Conservation (phyloP, 2,888 invertebrate genomes). For the Trisateles emortualis region DNA sequence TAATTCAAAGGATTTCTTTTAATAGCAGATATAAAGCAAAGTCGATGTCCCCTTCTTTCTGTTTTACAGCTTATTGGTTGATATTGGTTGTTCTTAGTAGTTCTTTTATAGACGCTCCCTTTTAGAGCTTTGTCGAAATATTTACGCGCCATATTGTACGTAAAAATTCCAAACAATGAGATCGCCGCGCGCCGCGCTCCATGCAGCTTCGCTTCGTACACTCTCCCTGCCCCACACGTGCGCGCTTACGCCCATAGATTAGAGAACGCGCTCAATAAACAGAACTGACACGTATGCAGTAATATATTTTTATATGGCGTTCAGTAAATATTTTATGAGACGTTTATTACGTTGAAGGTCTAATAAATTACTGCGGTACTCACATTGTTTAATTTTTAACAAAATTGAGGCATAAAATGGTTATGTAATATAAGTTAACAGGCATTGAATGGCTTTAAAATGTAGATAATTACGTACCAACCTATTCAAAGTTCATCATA, state of each 20-base stretch:
- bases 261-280: conserved; percentile 64
- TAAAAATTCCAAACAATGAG: conserved; percentile 83
- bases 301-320: conserved; percentile 19
- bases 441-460: neutral
- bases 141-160: conserved; percentile 83
- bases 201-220: conserved; percentile 19
- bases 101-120: conserved; percentile 75
- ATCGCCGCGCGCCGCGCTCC: conserved; percentile 57
- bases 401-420: conserved; percentile 9
- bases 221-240: conserved; percentile 75
- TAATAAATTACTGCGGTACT: conserved; percentile 17
- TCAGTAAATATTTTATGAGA: conserved; percentile 24
- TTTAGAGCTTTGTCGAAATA: conserved; percentile 83
- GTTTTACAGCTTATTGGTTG: conserved; percentile 34
- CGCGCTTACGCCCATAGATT: conserved; percentile 59
- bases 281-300: conserved; percentile 55
- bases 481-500: no score
- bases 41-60: no score
- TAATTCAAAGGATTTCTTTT: no score
- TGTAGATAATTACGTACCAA: no score
- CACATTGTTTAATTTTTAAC: conserved; percentile 10
- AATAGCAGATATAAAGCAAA: no score
- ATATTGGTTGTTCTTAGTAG: conserved; percentile 70
- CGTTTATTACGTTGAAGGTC: conserved; percentile 20
- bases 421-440: neutral